These are phyloP conservation scores for Paraplagusia blochii DNA, from an alignment of 2,113 vertebrate genomes.

Conservation along the genomic window DNA sequence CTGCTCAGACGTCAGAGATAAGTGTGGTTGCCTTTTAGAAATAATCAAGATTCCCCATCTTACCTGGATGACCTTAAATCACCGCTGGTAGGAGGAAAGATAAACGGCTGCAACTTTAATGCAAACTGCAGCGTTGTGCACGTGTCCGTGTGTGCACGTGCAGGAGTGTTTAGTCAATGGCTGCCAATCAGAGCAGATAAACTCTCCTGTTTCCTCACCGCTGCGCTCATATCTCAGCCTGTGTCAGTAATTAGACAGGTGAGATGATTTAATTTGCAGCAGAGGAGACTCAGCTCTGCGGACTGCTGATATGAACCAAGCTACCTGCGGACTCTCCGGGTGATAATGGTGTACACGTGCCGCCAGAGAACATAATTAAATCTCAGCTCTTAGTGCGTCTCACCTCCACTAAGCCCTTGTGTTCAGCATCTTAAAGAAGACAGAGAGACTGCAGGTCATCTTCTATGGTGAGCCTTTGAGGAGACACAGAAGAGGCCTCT, in stretches of 20 bases:
- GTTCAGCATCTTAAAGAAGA: slow-evolving; percentile 66
- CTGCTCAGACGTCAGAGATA: slow-evolving; percentile 16
- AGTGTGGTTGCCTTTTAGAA: slow-evolving; percentile 27
- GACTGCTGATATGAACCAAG: slow-evolving; percentile 29
- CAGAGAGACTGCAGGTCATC: slow-evolving; percentile 11
- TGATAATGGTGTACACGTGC: slow-evolving; percentile 37
- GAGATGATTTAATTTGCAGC: slow-evolving; percentile 61
- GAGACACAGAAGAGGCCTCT: neutral
- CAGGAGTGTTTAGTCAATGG: slow-evolving; percentile 27
- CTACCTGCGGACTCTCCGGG: slow-evolving; percentile 27
- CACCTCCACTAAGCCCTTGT: slow-evolving; percentile 37
- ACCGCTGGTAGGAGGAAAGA: slow-evolving; percentile 39
- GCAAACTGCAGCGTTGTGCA: slow-evolving; percentile 31
- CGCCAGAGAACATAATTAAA: slow-evolving; percentile 60
- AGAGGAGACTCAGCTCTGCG: slow-evolving; percentile 22
- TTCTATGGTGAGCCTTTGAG: slow-evolving; percentile 16
- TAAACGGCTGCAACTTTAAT: slow-evolving; percentile 58
- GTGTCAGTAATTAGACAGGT: slow-evolving; percentile 60
- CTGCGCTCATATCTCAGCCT: slow-evolving; percentile 26
- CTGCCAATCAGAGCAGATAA: slow-evolving; percentile 42
- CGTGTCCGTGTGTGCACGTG: neutral
- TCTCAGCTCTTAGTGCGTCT: slow-evolving; percentile 53
- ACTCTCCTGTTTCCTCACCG: slow-evolving; percentile 22
- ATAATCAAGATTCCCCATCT: slow-evolving; percentile 42
- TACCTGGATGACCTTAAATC: slow-evolving; percentile 55